phyloP scores from a whole-genome alignment of 2,113 vertebrate species.

The Nothocercus julius region DNA sequence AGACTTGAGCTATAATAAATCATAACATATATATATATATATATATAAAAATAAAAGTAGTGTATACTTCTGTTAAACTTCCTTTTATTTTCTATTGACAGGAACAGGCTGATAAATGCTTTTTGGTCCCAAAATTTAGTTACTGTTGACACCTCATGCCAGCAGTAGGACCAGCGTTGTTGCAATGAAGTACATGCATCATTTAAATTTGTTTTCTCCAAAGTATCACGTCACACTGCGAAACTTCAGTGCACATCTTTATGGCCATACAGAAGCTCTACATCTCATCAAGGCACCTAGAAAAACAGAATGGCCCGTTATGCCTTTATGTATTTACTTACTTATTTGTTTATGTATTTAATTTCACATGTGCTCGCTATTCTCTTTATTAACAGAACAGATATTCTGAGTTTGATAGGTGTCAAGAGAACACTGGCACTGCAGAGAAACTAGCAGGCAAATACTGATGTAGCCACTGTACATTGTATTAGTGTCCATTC shows the following conservation, averaged over 20 bases:
- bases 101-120: not conserved
- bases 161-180: not conserved
- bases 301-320: not conserved
- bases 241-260: not conserved
- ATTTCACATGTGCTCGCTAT: not conserved
- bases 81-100: not conserved
- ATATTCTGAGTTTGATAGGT: conserved; percentile 53
- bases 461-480: not conserved
- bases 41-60: not conserved
- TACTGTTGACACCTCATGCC: not conserved
- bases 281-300: not conserved
- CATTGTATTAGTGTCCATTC: not conserved
- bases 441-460: not conserved
- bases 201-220: not conserved
- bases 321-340: not conserved
- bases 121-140: not conserved
- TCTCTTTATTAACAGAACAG: conserved; percentile 29
- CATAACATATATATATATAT: not conserved
- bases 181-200: not conserved
- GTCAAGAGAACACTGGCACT: not conserved
- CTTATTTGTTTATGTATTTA: not conserved
- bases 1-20: not conserved
- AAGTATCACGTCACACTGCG: not conserved
- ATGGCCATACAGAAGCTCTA: not conserved
- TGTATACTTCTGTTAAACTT: not conserved